These are phyloP conservation scores for Philonicus albiceps DNA, from an alignment of 2,888 invertebrate genomes.

Conservation along the genomic window DNA sequence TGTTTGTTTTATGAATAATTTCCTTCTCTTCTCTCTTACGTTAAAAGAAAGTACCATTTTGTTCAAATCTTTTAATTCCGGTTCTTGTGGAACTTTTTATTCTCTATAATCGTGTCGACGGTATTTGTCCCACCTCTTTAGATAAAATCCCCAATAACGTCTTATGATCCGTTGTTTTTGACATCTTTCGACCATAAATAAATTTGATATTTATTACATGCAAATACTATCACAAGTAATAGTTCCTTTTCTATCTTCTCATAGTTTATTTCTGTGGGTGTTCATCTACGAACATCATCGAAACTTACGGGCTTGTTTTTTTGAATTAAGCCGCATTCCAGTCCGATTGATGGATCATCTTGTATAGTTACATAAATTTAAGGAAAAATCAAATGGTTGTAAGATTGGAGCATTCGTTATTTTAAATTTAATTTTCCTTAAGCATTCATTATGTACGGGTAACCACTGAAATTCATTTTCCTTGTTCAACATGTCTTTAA, in stretches of 20 bases:
- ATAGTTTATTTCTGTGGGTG: too few species aligned
- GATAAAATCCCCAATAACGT: too few species aligned
- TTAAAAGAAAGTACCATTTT: slow-evolving; percentile 47
- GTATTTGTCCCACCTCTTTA: too few species aligned
- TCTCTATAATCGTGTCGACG: too few species aligned
- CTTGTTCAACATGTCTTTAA: background rate
- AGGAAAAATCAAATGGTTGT: background rate
- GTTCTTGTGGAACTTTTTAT: too few species aligned
- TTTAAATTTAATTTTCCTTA: background rate
- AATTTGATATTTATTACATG: too few species aligned
- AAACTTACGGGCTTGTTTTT: slow-evolving; percentile 45
- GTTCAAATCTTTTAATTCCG: background rate
- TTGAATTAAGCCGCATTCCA: slow-evolving; percentile 9
- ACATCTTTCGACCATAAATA: too few species aligned
- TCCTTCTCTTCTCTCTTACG: slow-evolving; percentile 43
- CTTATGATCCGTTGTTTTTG: too few species aligned
- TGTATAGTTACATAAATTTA: background rate
- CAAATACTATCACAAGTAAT: too few species aligned
- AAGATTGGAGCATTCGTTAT: background rate
- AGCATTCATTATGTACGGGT: background rate
- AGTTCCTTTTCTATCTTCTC: too few species aligned
- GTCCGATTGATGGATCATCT: background rate
- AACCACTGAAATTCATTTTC: background rate
- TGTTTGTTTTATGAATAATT: slow-evolving; percentile 36
- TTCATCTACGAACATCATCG: too few species aligned